Base-by-base conservation (phyloP, 2,113 vertebrate genomes). In the Tetraodon nigroviridis region DNA sequence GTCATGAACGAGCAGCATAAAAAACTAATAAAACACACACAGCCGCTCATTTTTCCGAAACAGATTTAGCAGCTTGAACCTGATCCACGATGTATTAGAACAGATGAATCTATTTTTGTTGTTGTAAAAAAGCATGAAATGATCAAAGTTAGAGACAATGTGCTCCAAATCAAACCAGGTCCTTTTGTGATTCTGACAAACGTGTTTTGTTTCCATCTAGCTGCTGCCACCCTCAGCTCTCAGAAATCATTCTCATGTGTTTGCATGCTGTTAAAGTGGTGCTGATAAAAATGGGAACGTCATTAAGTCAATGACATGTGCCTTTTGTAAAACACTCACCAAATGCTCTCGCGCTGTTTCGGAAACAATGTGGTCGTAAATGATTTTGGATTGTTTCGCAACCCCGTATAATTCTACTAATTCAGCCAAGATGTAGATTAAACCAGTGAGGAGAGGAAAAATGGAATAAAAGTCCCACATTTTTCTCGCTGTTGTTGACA, bases 291-390 rank as follows among this genome's bases (percentile, higher is more conserved):
- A 15, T 4, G 3, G 60, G 32, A 56, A 55, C 55, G 53, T 53
- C 29, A 71, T 63, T 49, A 7, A 5, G 61, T 53, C 53, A 51
- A 55, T 62, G 37, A 68, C 29, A 42, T 41, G 61, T 13, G 20
- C 21, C 45, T 29, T 20, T 61, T 40, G 5, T 66, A 50, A 63
- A 70, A 60, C 59, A 32, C 51, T 53, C 2, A 49, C 22, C 20
- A 32, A 13, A 66, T 51, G 41, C 18, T 27, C 19, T 66, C 37
- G 18, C 41, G 41, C 17, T 32, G 32, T 52, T 46, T 61, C 50
- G 54, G 19, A 2, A 52, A 15, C 51, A 19, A 40, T 60, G 50
- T 16, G 49, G 44, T 47, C 62, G 20, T 29, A 45, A 27, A 41
- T 44, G 17, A 29, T 55, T 22, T 55, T 5, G 42, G 32, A 48